Evolutionary conservation across 2,888 invertebrate genomes (phyloP), one percentile per base, ranked within the genome.

Genomic region (Brenthis hecate): DNA sequence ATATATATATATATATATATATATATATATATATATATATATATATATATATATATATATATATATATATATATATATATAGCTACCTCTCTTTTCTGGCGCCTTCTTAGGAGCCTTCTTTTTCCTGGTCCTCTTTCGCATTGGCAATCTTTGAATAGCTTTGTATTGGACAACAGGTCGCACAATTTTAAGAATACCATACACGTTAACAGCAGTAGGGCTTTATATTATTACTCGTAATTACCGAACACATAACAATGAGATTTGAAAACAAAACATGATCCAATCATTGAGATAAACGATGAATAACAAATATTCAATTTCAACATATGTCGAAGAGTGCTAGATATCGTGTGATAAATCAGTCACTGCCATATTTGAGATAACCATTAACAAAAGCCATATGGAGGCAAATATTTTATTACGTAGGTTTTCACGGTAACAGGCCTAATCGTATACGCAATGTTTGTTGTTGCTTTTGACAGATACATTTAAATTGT

Each of bases 51-150:
- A 19, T 19, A 19, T 19, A 19, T 19, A 19, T 19, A 19, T 19
- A 19, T 19, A 19, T 19, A 19, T 19, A 19, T 19, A 19, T 19
- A 19, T 19, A 19, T 19, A 19, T 19, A 19, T 19, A 19, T 19
- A 1, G 48, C 53, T 74, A 81, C 88, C 87, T 87, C 81, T 75
- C 84, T 82, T 73, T 81, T 89, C 75, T 80, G 81, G 66, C 85
- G 83, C 70, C 86, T 83, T 75, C 84, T 84, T 53, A 91, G 76
- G 64, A 92, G 78, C 74, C 92, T 86, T 74, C 91, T 91, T 91
- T 89, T 92, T 90, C 91, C 92, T 85, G 90, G 82, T 82, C 87
- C 84, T 91, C 91, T 88, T 88, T 91, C 92, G 92, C 92, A 92
- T 88, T 89, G 89, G 83, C 91, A 92, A 73, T 86, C 84, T 77